phyloP scores from a whole-genome alignment of 2,888 invertebrate species.

The Pandemis heparana region DNA sequence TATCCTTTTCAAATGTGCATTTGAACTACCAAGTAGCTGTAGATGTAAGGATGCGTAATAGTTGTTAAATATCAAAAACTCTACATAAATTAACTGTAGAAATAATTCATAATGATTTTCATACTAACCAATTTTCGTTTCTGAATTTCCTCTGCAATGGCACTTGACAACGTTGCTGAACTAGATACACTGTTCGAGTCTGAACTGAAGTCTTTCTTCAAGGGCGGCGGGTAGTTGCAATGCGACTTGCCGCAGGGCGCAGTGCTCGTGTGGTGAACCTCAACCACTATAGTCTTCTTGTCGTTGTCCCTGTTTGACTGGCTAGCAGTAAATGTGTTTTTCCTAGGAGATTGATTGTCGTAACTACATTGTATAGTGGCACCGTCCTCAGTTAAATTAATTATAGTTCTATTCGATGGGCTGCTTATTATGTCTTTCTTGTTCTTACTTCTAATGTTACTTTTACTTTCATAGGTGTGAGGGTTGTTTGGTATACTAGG shows the following conservation, averaged over 20 bases:
- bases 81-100: no score
- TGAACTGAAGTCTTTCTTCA: slow-evolving; percentile 61
- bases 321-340: slow-evolving; percentile 67
- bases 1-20: no score
- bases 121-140: slow-evolving; percentile 72
- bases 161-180: slow-evolving; percentile 77
- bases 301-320: slow-evolving; percentile 67
- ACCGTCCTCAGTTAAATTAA: slow-evolving; percentile 89
- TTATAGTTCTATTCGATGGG: slow-evolving; percentile 89
- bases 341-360: slow-evolving; percentile 76
- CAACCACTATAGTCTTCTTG: slow-evolving; percentile 90
- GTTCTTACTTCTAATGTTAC: slow-evolving; percentile 61
- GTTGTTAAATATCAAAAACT: no score
- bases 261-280: slow-evolving; percentile 87
- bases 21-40: no score
- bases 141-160: slow-evolving; percentile 81
- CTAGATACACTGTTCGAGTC: slow-evolving; percentile 73
- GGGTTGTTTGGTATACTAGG: slow-evolving; percentile 82
- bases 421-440: slow-evolving; percentile 68
- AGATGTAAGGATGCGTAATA: no score
- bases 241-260: slow-evolving; percentile 66
- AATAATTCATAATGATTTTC: no score
- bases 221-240: slow-evolving; percentile 67
- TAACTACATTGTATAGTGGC: slow-evolving; percentile 89
- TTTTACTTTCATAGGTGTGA: slow-evolving; percentile 76